A percentile compares a stretch with the other conserved stretches of the same genome.
Conservation (phyloP, 1,140 invertebrate species). For the Drosophila busckii region DNA sequence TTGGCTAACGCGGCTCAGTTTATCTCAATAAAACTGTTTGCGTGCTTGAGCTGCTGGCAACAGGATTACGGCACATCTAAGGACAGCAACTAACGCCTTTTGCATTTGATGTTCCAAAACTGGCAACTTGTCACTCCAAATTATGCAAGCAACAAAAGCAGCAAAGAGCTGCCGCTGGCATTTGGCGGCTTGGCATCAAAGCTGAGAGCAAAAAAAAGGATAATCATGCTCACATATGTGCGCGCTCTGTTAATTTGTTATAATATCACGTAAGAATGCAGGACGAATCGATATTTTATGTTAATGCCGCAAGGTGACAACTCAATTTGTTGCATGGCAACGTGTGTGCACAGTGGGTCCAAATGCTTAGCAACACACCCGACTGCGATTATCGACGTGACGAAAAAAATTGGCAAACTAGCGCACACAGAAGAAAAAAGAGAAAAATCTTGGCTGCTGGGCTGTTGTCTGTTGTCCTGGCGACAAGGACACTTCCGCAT, state of each 20-base stretch:
- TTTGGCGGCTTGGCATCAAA: background rate
- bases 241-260: slow-evolving; percentile 66
- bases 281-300: slow-evolving; percentile 53
- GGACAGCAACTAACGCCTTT: background rate
- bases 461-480: slow-evolving; percentile 33
- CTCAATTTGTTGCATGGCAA: slow-evolving; percentile 46
- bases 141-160: slow-evolving; percentile 14
- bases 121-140: slow-evolving; percentile 50
- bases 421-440: slow-evolving; percentile 4
- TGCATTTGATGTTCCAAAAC: slow-evolving; percentile 20
- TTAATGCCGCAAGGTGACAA: slow-evolving; percentile 64
- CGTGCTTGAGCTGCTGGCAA: slow-evolving; percentile 24
- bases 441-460: slow-evolving; percentile 34
- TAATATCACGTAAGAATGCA: slow-evolving; percentile 65
- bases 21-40: too few relatives aligned
- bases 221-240: slow-evolving; percentile 45
- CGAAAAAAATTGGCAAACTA: slow-evolving; percentile 17
- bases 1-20: too few relatives aligned
- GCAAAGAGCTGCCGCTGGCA: slow-evolving; percentile 34
- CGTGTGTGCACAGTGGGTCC: slow-evolving; percentile 39
- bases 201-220: slow-evolving; percentile 22
- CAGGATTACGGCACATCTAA: slow-evolving; percentile 57
- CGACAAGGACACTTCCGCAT: slow-evolving; percentile 32
- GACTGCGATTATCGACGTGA: slow-evolving; percentile 11
- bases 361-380: slow-evolving; percentile 36